Conservation (phyloP, 2,113 vertebrate species). For the Bucco capensis region DNA sequence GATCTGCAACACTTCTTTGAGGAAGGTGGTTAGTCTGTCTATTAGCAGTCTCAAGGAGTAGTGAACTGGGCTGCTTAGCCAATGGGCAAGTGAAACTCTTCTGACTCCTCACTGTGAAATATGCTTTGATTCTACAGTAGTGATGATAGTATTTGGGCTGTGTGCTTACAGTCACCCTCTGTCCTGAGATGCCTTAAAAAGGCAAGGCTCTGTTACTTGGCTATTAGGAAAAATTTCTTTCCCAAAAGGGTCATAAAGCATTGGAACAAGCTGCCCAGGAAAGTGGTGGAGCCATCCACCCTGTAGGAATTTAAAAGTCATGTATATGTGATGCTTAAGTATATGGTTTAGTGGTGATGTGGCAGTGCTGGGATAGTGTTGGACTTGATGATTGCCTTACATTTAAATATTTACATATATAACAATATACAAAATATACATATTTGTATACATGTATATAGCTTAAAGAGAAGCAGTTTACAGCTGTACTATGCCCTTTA, state of each 20-base stretch:
- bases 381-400: not conserved
- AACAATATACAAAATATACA: not conserved
- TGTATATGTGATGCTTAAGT: no score
- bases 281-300: no score
- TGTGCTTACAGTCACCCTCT: not conserved
- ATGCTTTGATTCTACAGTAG: not conserved
- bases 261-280: no score
- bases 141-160: fast-evolving
- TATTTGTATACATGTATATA: not conserved
- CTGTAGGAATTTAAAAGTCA: no score
- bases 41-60: not conserved
- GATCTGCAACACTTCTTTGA: not conserved
- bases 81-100: not conserved
- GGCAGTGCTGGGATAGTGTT: no score
- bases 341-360: no score
- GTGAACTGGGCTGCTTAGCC: not conserved
- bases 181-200: not conserved
- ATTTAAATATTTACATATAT: not conserved
- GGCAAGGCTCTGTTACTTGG: not conserved
- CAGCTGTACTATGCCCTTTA: not conserved
- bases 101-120: not conserved
- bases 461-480: not conserved
- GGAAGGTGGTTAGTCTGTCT: not conserved
- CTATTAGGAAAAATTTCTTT: no score
- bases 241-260: no score